Base-by-base conservation (phyloP, 2,113 vertebrate genomes). In the Oenanthe melanoleuca region DNA sequence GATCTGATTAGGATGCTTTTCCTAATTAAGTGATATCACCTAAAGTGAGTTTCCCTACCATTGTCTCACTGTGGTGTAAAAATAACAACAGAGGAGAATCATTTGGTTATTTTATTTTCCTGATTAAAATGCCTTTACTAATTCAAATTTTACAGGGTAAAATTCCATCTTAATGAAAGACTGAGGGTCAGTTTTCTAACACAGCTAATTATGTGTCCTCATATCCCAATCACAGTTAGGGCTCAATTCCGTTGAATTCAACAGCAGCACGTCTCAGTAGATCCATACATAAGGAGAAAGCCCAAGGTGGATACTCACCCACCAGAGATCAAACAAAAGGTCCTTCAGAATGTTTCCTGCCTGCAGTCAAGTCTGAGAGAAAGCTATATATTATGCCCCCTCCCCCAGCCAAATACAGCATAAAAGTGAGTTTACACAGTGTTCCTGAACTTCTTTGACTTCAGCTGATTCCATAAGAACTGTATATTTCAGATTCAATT, bases 1-100 rank as follows among this genome's bases (percentile, higher is more conserved):
- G 96, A 97, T 98, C 97, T 98, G 98, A 98, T 98, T 98, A 98
- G 97, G 96, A 97, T 98, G 97, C 96, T 98, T 98, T 98, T 97
- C 97, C 97, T 98, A 98, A 98, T 98, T 98, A 98, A 98, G 97
- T 98, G 97, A 98, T 97, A 98, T 95, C 97, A 94, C 97, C 97
- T 98, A 98, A 98, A 98, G 96, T 97, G 98, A 98, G 89, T 98
- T 98, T 97, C 96, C 96, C 97, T 96, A 95, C 97, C 95, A 97
- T 97, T 98, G 97, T 97, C 96, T 97, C 97, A 97, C 95, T 94
- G 92, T 52, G 56, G 93, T 97, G 69, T 90, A 97, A 98, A 97
- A 98, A 97, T 97, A 98, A 97, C 97, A 98, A 97, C 97, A 97
- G 96, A 97, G 93, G 89, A 98, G 81, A 98, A 97, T 97, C 65